Percentiles rank a stretch among this genome's conserved stretches.
phyloP scores from a whole-genome alignment of 2,888 invertebrate genomes.

The Drosophila bunnanda region DNA sequence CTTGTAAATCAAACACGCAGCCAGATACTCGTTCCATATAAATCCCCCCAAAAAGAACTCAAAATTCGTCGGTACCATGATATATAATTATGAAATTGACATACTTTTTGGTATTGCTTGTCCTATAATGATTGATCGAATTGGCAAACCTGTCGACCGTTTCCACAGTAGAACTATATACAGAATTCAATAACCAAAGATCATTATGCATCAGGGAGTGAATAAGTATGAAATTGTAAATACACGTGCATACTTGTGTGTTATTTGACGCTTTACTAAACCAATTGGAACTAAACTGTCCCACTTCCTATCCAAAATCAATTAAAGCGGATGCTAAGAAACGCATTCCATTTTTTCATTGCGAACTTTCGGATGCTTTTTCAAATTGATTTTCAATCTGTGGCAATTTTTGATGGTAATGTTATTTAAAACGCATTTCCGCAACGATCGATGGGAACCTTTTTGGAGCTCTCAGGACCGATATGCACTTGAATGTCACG shows the following conservation, averaged over 20 bases:
- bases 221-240: neutral
- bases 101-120: constrained; percentile 15
- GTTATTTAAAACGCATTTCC: neutral
- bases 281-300: neutral
- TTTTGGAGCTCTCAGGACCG: neutral
- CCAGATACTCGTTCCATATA: constrained; percentile 10
- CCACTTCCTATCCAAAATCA: neutral
- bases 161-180: constrained; percentile 20
- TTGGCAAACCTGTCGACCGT: constrained; percentile 25
- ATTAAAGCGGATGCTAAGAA: neutral
- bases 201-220: neutral
- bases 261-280: neutral
- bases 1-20: constrained; percentile 25
- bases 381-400: neutral
- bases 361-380: neutral
- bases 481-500: constrained; percentile 5
- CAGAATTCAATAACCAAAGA: neutral
- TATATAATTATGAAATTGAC: constrained; percentile 2
- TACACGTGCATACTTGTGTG: neutral
- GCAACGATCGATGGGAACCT: neutral
- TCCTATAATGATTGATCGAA: constrained; percentile 7
- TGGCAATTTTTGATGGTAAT: constrained; percentile 1
- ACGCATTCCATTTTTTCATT: neutral
- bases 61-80: constrained; percentile 1
- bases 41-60: constrained; percentile 2